Evolutionary conservation across 2,888 invertebrate species (phyloP).

Genomic region (Deilephila porcellus): DNA sequence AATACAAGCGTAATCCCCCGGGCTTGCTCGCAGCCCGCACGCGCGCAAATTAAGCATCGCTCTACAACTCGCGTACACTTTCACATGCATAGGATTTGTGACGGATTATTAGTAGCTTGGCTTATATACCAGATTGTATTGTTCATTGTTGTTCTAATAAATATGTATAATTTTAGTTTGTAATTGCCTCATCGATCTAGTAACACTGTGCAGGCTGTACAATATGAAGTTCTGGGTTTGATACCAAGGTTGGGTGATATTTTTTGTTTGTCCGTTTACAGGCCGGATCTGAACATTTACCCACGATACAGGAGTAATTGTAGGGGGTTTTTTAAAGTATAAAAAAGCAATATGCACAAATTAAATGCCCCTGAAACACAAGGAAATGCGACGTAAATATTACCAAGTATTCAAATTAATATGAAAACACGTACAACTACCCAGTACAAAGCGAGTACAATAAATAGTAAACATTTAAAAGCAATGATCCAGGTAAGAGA

Average conservation of each 20-base stretch:
- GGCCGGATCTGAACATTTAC: too few relatives aligned
- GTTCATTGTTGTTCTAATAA: too few relatives aligned
- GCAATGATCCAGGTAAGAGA: slow-evolving; percentile 21
- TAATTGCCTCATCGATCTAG: background rate
- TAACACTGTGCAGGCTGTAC: background rate
- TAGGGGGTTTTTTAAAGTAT: too few relatives aligned
- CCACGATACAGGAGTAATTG: too few relatives aligned
- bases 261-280: too few relatives aligned
- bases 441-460: background rate
- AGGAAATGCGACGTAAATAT: too few relatives aligned
- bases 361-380: too few relatives aligned
- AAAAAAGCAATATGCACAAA: too few relatives aligned
- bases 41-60: slow-evolving; percentile 16
- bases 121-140: background rate
- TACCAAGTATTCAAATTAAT: background rate
- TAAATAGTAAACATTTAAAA: slow-evolving; percentile 19
- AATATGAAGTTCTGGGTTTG: too few relatives aligned
- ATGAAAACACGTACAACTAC: background rate
- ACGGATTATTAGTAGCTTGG: slow-evolving; percentile 6
- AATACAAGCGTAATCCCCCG: slow-evolving; percentile 54
- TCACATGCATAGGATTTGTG: background rate
- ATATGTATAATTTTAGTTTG: background rate
- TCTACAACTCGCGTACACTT: background rate
- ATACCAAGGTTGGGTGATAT: too few relatives aligned
- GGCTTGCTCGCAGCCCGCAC: slow-evolving; percentile 9